Percentiles rank a stretch among this genome's conserved stretches.
These are phyloP conservation scores for Centrocercus urophasianus DNA, from an alignment of 2,113 vertebrate genomes.

Conservation along the genomic window DNA sequence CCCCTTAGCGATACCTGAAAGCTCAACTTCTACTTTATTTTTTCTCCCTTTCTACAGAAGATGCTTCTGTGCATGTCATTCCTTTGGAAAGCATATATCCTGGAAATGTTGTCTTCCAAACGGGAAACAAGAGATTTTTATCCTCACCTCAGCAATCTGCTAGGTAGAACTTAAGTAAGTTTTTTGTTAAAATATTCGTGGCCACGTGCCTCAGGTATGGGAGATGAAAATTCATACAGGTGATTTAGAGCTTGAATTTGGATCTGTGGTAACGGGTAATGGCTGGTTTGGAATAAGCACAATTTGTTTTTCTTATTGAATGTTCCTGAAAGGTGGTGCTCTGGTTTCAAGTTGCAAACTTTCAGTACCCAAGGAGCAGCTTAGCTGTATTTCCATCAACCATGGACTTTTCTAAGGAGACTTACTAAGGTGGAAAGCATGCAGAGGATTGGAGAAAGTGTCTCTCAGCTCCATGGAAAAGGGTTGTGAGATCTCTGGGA, in stretches of 20 bases:
- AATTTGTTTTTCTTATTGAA: background rate
- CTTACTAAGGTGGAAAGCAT: background rate
- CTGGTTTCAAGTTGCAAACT: background rate
- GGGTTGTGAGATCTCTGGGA: background rate
- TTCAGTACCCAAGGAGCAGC: background rate
- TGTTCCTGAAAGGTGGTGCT: background rate
- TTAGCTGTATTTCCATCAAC: background rate
- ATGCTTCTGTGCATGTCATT: background rate
- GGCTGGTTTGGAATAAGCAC: background rate
- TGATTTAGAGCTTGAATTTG: background rate
- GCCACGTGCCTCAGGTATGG: background rate
- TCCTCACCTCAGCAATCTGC: background rate
- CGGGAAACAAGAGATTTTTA: background rate
- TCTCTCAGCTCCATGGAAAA: background rate
- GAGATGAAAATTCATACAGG: accelerated
- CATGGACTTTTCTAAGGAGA: background rate
- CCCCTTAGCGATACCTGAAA: background rate
- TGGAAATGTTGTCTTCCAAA: constrained; percentile 2
- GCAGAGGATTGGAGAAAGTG: background rate
- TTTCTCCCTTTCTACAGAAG: background rate
- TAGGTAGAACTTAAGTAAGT: background rate
- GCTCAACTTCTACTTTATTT: background rate
- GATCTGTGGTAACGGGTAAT: background rate
- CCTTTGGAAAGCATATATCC: background rate
- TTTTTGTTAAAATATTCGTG: background rate